Base-by-base conservation (phyloP, 2,888 invertebrate species). In the Synanthedon myopaeformis region DNA sequence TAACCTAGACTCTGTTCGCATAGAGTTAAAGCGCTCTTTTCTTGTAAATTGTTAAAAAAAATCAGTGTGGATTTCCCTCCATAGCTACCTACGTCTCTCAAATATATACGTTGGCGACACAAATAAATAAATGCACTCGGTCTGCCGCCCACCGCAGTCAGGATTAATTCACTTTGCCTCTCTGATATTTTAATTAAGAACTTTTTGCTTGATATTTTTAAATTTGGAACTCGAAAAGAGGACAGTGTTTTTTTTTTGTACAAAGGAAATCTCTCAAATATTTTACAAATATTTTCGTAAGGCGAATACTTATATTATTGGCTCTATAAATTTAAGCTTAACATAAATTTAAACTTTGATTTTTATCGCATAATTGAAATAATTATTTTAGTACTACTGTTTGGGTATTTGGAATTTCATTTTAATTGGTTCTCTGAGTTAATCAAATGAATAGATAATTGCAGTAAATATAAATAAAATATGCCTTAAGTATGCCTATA, bases 161-260 rank as follows among this genome's bases (percentile, higher is more conserved):
- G 71, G 72, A 72, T 74, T 76, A 77, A 79, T 81, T 72, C 73
- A 70, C 66, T 74, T 73, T 67, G 66, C 66, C 69, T 63, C 70
- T 74, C 70, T 74, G 76, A 77, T 72, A 70, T 77, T 81, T 79
- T 81, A 82, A 83, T 83, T 79, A 78, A 75, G 65, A 13, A 51
- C 6, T 41, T 51, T 51, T 51, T 51, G 51, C 41, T 10, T 51
- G n/a, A 23, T 41, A 51, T 51, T 51, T 51, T 51, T 51, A 51
- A 51, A 51, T 45, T 45, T 45, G 45, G 45, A 45, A 45, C n/a
- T 45, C 6, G 14, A 45, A 45, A 45, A 45, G 45, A 45, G 45
- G 45, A 35, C 35, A 35, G 35, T 14, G 45, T 14, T 13, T 45
- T 45, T 19, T 23, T 45, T 45, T 45, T 12, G n/a, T n/a, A 45